Evolutionary conservation across 2,888 invertebrate genomes (phyloP), one percentile per base, ranked within the genome.

Genomic region (Cephus spinipes): DNA sequence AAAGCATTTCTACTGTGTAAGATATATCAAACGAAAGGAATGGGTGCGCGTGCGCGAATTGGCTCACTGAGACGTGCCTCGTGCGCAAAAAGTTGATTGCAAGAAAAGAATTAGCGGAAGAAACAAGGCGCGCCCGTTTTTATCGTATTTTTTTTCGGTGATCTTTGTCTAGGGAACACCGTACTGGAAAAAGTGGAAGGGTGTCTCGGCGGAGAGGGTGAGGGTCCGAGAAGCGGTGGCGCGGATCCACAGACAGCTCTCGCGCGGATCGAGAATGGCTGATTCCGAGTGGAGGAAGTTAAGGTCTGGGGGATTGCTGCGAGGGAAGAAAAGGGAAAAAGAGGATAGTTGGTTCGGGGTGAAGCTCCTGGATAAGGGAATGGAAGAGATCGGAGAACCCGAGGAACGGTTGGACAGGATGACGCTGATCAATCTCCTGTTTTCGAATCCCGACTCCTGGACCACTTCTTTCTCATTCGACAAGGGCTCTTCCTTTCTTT

Each of bases 391-490:
- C 75, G 77, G 80, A 77, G 82, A 82, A 83, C 79, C 79, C 75
- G 76, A 74, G 86, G 83, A 85, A 87, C 82, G 83, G 83, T 85
- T 83, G 81, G 85, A 85, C 86, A 86, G 88, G 85, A 88, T 88
- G 88, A 89, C 88, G 89, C 87, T 87, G 89, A 89, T 89, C 89
- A 89, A 89, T 89, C 89, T 90, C 86, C 83, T 83, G 84, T 82
- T 86, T 86, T 87, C 84, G 84, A 85, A 84, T 86, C 86, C 84
- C 81, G 81, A 80, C 81, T 74, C 74, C 81, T 79, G 74, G 74
- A 74, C 35, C 40, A 55, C 55, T 55, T 55, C 55, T 55, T 55
- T 55, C 55, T 55, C 55, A 55, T 55, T 55, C 77, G 68, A 75
- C 30, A 15, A 31, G 12, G 23, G 34, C 36, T 68, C 12, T 74